These are phyloP conservation scores for Agrypnia vestita DNA, from an alignment of 1,140 invertebrate genomes.

Conservation along the genomic window DNA sequence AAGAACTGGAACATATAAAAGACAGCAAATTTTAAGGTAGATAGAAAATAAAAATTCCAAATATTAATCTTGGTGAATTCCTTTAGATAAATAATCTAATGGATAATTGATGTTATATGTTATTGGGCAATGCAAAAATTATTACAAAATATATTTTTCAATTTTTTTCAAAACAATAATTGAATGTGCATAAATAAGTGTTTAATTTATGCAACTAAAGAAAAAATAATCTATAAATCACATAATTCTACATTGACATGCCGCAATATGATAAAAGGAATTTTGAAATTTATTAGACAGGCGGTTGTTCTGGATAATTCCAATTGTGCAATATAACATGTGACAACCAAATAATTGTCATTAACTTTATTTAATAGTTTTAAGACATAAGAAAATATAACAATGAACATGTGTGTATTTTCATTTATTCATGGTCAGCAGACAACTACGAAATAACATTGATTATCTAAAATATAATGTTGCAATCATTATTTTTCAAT, in stretches of 20 bases:
- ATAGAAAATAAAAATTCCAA: too few relatives aligned
- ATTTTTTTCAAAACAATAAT: slow-evolving; percentile 20
- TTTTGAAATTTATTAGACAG: background rate
- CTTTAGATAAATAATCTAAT: too few relatives aligned
- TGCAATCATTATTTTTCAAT: too few relatives aligned
- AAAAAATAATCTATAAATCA: slow-evolving; percentile 27
- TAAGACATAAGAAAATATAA: too few relatives aligned
- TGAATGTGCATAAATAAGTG: slow-evolving; percentile 23
- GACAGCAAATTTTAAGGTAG: too few relatives aligned
- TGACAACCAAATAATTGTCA: slow-evolving; percentile 63
- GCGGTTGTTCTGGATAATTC: background rate
- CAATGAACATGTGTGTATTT: too few relatives aligned
- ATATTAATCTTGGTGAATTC: too few relatives aligned
- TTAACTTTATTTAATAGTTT: slow-evolving; percentile 42
- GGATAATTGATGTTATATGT: too few relatives aligned
- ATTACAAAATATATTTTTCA: slow-evolving; percentile 2
- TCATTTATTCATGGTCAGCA: too few relatives aligned
- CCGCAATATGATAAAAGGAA: background rate
- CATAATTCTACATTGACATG: slow-evolving; percentile 32
- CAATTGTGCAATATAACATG: slow-evolving; percentile 62
- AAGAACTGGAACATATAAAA: too few relatives aligned
- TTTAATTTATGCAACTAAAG: slow-evolving; percentile 5
- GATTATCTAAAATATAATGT: too few relatives aligned
- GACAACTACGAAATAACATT: too few relatives aligned
- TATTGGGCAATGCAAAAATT: background rate